phyloP scores from a whole-genome alignment of 2,113 vertebrate genomes.

The Anhinga rufa region DNA sequence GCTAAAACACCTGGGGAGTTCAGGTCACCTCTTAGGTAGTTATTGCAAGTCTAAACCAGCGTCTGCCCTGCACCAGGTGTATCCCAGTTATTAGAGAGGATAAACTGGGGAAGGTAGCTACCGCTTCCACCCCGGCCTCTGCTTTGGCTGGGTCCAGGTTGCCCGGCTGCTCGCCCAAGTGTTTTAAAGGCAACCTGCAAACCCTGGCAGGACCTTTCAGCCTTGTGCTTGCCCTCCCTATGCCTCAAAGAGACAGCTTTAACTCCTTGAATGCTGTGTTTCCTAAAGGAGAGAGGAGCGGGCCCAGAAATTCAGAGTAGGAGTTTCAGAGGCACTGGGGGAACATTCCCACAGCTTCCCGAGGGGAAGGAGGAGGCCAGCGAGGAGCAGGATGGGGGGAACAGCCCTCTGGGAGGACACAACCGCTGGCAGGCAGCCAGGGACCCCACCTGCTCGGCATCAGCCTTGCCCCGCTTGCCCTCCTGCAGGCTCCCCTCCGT shows the following conservation, averaged over 20 bases:
- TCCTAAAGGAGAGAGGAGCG: neutral
- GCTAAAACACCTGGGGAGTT: neutral
- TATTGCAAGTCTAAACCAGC: fast-evolving
- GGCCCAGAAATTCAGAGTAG: neutral
- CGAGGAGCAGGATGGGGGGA: neutral
- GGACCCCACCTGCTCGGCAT: slow-evolving; percentile 80
- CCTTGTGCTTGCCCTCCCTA: neutral
- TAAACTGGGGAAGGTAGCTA: neutral
- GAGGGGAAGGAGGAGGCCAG: neutral
- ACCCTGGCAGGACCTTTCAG: neutral
- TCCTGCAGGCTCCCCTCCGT: slow-evolving; percentile 83
- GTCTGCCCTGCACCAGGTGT: fast-evolving
- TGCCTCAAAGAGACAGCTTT: neutral
- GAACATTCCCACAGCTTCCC: neutral
- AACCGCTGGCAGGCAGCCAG: neutral
- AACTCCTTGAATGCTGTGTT: neutral
- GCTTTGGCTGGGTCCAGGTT: neutral
- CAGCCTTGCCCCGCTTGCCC: slow-evolving; percentile 80
- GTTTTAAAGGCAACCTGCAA: neutral
- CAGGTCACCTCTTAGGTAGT: neutral
- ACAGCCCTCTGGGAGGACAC: neutral
- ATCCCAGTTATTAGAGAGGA: neutral
- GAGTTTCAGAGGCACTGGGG: neutral
- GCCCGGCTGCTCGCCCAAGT: neutral
- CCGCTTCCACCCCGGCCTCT: fast-evolving